These are phyloP conservation scores for Hemiscyllium ocellatum DNA, from an alignment of 2,113 vertebrate species.

Conservation along the genomic window DNA sequence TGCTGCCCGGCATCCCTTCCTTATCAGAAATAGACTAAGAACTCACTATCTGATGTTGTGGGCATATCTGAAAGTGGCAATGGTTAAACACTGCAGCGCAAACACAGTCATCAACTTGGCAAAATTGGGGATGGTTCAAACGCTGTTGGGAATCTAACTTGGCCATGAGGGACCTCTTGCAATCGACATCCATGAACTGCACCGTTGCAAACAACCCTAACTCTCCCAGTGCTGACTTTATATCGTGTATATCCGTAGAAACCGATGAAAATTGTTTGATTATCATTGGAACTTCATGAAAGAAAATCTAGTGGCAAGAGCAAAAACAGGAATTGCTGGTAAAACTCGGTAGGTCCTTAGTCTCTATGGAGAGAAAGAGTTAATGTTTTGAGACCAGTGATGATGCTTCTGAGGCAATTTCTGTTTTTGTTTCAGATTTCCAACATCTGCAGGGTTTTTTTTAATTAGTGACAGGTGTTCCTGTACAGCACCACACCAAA, in stretches of 20 bases:
- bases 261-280: not conserved
- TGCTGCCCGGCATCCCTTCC: not conserved
- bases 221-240: not conserved
- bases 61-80: not conserved
- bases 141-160: not conserved
- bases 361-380: too few relatives aligned
- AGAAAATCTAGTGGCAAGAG: not conserved
- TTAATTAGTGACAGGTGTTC: too few relatives aligned
- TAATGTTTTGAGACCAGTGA: too few relatives aligned
- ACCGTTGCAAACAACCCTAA: not conserved
- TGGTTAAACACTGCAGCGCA: not conserved
- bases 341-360: too few relatives aligned
- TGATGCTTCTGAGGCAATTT: too few relatives aligned
- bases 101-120: not conserved
- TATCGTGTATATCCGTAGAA: not conserved
- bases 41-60: too few relatives aligned
- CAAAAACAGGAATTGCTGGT: too few relatives aligned
- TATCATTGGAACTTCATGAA: not conserved
- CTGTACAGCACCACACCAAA: not conserved
- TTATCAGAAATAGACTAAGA: not conserved
- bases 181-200: not conserved
- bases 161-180: too few relatives aligned
- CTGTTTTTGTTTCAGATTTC: too few relatives aligned
- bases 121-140: not conserved
- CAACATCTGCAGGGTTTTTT: too few relatives aligned